Conservation (phyloP, 2,113 vertebrate species). For the Columba livia region DNA sequence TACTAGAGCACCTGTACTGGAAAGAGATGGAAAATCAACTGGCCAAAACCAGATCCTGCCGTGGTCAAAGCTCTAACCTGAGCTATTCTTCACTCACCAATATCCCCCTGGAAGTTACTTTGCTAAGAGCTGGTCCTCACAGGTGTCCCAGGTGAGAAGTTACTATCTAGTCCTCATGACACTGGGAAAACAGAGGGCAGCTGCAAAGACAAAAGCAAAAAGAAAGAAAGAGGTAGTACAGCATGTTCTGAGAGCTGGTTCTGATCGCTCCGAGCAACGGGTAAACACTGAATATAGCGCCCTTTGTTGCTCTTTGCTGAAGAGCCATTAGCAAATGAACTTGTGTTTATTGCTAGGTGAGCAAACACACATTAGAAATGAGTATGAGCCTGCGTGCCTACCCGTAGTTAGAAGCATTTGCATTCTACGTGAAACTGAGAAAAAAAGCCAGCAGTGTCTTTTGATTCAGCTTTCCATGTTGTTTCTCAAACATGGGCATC, state of each 20-base stretch:
- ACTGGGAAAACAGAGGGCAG: not conserved
- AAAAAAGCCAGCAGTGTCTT: not conserved
- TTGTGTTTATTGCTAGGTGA: not conserved
- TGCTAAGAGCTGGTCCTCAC: not conserved
- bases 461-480: not conserved
- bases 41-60: not conserved
- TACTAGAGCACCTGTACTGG: not conserved
- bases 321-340: slow-evolving; percentile 32
- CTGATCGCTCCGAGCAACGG: not conserved
- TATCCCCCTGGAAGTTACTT: not conserved
- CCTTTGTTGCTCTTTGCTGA: slow-evolving; percentile 24
- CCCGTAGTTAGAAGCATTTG: not conserved
- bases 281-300: not conserved
- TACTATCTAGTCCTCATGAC: not conserved
- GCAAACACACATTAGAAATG: slow-evolving; percentile 11
- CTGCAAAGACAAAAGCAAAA: not conserved
- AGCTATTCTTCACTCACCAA: not conserved
- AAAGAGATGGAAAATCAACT: not conserved
- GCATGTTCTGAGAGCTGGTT: not conserved
- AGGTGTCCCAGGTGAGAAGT: not conserved
- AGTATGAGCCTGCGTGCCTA: not conserved
- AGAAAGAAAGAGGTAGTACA: not conserved
- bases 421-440: not conserved
- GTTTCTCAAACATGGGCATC: not conserved
- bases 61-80: not conserved